Percentiles rank a stretch among this genome's conserved stretches.
These are phyloP conservation scores for Ganaspis sp. DNA, from an alignment of 1,140 invertebrate genomes.

Conservation along the genomic window DNA sequence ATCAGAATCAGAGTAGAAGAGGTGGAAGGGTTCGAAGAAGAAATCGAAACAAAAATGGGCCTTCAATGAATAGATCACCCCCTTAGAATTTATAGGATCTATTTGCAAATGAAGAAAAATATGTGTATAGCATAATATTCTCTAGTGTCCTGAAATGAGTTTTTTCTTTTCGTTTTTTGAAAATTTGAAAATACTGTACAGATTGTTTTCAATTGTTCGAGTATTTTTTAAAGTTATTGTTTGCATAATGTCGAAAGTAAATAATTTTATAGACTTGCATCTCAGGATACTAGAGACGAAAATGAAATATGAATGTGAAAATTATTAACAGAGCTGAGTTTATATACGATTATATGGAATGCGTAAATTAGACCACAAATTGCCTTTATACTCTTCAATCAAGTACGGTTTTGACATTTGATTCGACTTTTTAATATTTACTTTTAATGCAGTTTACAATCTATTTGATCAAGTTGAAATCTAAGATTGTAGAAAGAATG, in stretches of 20 bases:
- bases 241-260: slow-evolving; percentile 34
- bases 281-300: background rate
- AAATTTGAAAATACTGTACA: slow-evolving; percentile 18
- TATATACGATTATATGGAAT: background rate
- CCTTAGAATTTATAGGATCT: slow-evolving; percentile 44
- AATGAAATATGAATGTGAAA: background rate
- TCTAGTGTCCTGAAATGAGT: slow-evolving; percentile 7
- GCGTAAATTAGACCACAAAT: background rate
- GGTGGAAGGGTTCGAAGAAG: slow-evolving; percentile 63
- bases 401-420: background rate
- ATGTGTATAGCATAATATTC: slow-evolving; percentile 4
- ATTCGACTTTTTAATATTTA: background rate
- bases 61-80: slow-evolving; percentile 58
- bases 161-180: slow-evolving; percentile 44
- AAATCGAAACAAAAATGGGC: slow-evolving; percentile 64
- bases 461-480: background rate
- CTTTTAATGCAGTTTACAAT: background rate
- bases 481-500: background rate
- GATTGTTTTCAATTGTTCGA: slow-evolving; percentile 23
- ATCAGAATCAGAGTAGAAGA: slow-evolving; percentile 59
- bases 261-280: background rate
- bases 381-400: background rate
- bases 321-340: background rate
- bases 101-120: slow-evolving; percentile 35
- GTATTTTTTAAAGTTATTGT: slow-evolving; percentile 15